A percentile compares a stretch with the other conserved stretches of the same genome.
Conservation (phyloP, 1,140 invertebrate species). For the Meloidogyne hapla region DNA sequence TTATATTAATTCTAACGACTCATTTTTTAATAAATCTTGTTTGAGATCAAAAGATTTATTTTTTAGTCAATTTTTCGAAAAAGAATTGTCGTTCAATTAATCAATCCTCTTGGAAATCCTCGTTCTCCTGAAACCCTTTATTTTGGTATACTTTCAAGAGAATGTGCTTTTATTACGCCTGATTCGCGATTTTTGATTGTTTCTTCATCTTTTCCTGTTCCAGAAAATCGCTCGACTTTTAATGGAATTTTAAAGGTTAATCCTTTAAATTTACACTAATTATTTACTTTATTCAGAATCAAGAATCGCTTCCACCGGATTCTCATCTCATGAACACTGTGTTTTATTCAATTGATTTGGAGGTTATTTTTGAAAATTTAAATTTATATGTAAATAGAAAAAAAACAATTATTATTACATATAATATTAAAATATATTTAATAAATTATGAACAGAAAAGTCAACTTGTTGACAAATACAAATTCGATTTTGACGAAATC, state of each 20-base stretch:
- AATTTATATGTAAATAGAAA: slow-evolving; percentile 23
- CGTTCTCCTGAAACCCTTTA: slow-evolving; percentile 1
- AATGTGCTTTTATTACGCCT: slow-evolving; percentile 42
- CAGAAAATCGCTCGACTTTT: slow-evolving; percentile 35
- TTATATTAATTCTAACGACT: background rate
- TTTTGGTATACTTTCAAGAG: slow-evolving; percentile 33
- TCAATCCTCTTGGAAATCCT: background rate
- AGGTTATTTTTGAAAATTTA: slow-evolving; percentile 30
- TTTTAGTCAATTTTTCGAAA: slow-evolving; percentile 29
- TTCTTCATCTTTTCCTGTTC: slow-evolving; percentile 25
- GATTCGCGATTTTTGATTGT: slow-evolving; percentile 50
- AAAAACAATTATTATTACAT: too few species aligned
- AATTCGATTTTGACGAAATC: slow-evolving; percentile 42
- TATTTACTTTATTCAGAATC: slow-evolving; percentile 33
- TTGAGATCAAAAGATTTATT: slow-evolving; percentile 3
- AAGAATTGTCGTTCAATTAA: slow-evolving; percentile 9
- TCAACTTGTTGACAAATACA: slow-evolving; percentile 36
- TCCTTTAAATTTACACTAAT: slow-evolving; percentile 18
- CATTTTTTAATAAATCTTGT: background rate
- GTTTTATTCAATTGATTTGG: slow-evolving; percentile 47
- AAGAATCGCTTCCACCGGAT: slow-evolving; percentile 40
- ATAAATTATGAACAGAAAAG: too few species aligned
- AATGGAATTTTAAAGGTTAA: slow-evolving; percentile 22
- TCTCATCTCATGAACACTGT: slow-evolving; percentile 25
- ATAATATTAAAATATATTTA: slow-evolving; percentile 17